phyloP scores from a whole-genome alignment of 2,113 vertebrate species.

The Monopterus albus region DNA sequence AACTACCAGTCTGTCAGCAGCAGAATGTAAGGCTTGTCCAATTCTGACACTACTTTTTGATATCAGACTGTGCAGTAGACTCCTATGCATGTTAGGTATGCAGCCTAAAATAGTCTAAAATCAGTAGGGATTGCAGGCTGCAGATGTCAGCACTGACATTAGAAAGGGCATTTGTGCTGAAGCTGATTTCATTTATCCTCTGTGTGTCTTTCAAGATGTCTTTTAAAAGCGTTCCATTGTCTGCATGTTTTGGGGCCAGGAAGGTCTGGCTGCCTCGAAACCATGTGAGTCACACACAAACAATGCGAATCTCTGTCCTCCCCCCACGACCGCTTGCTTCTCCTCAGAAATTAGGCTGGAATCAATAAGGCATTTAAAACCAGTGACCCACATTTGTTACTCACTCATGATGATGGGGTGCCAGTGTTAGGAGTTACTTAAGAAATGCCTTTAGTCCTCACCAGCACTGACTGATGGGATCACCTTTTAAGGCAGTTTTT shows the following conservation, averaged over 20 bases:
- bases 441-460: background rate
- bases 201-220: slow-evolving; percentile 21
- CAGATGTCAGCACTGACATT: slow-evolving; percentile 38
- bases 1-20: background rate
- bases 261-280: slow-evolving; percentile 46
- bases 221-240: slow-evolving; percentile 61
- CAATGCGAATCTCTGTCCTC: slow-evolving; percentile 71
- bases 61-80: background rate
- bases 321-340: background rate
- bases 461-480: background rate
- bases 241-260: slow-evolving; percentile 19
- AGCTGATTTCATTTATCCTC: slow-evolving; percentile 45
- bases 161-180: slow-evolving; percentile 29
- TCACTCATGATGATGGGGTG: slow-evolving; percentile 25
- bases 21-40: background rate
- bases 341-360: slow-evolving; percentile 42
- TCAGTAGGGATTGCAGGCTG: slow-evolving; percentile 13
- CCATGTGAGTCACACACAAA: slow-evolving; percentile 63
- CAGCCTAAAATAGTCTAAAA: background rate
- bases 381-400: slow-evolving; percentile 44
- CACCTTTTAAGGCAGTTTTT: background rate
- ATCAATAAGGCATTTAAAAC: slow-evolving; percentile 52
- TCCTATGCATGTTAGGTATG: background rate
- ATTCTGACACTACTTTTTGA: background rate
- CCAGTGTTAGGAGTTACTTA: slow-evolving; percentile 2